Evolutionary conservation across 1,140 invertebrate genomes (phyloP), one percentile per base, ranked within the genome.

Genomic region (Papilio machaon): DNA sequence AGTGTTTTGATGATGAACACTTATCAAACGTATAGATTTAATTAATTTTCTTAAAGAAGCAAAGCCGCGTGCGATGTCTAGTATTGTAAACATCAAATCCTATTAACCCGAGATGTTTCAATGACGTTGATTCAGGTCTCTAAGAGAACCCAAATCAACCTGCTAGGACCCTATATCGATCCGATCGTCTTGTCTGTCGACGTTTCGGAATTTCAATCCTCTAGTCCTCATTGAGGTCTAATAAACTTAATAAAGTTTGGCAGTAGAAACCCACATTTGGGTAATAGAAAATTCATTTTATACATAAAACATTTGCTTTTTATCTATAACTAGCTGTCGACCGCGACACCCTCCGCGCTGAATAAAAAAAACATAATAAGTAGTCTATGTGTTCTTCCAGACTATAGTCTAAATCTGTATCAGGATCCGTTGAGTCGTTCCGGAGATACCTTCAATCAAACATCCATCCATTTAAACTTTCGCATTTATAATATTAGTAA

Each of bases 81-180:
- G 54, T 60, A 35, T 38, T 67, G 58, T 67, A 67, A 79, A 79
- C 60, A 79, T 67, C 77, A 79, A 67, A 79, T 79, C 58, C 60
- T 79, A 79, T 79, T 79, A 79, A 79, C 77, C 43, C 43, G 77
- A 46, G 77, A 67, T 35, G 30, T 78, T 38, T 58, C 54, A 43
- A 64, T 64, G 77, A 79, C 77, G 60, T 79, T 79, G 77, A 79
- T 79, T 79, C 38, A 64, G 77, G 77, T 79, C 60, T 47, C 9
- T 17, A 23, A 46, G 54, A 60, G 38, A 76, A 64, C 77, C 77
- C 54, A 79, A 79, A 67, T 67, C 54, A 76, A 79, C 35, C 58
- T 64, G 54, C 54, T 60, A 9, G 54, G 77, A 10, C 38, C 58
- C 19, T 46, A 79, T 64, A 78, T 79, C 60, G 38, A 67, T 67